Evolutionary conservation across 2,113 vertebrate species (phyloP).

Genomic region (Pholis gunnellus): DNA sequence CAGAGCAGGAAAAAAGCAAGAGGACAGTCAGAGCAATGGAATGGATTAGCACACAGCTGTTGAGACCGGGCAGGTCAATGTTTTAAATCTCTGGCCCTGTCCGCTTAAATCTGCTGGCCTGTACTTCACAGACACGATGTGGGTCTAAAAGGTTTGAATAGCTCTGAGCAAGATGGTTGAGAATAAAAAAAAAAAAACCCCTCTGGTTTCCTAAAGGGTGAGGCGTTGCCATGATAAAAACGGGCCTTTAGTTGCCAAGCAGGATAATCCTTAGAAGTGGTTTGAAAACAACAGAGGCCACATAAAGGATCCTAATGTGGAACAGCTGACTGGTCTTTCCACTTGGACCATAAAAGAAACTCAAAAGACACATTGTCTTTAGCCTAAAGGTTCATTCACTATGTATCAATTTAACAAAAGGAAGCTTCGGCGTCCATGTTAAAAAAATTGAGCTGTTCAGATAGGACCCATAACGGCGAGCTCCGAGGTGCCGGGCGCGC

Average conservation of each 20-base stretch:
- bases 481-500: too few relatives aligned
- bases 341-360: not conserved
- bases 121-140: slow-evolving; percentile 58
- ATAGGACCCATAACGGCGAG: too few relatives aligned
- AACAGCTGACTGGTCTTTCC: slow-evolving; percentile 29
- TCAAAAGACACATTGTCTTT: not conserved
- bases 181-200: slow-evolving; percentile 32
- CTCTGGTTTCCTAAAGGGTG: slow-evolving; percentile 27
- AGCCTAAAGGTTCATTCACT: too few relatives aligned
- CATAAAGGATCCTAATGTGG: slow-evolving; percentile 25
- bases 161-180: slow-evolving; percentile 38
- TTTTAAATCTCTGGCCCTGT: slow-evolving; percentile 76
- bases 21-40: slow-evolving; percentile 67
- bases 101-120: slow-evolving; percentile 71
- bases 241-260: slow-evolving; percentile 32
- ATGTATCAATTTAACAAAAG: too few relatives aligned
- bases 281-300: slow-evolving; percentile 38
- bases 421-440: not conserved
- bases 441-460: not conserved
- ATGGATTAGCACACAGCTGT: slow-evolving; percentile 77
- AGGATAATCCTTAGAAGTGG: slow-evolving; percentile 51
- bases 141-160: slow-evolving; percentile 60
- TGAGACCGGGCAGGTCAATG: slow-evolving; percentile 71
- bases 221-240: slow-evolving; percentile 39
- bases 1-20: slow-evolving; percentile 67